Base-by-base conservation (phyloP, 1,140 invertebrate genomes). In the Protaetia brevitarsis region DNA sequence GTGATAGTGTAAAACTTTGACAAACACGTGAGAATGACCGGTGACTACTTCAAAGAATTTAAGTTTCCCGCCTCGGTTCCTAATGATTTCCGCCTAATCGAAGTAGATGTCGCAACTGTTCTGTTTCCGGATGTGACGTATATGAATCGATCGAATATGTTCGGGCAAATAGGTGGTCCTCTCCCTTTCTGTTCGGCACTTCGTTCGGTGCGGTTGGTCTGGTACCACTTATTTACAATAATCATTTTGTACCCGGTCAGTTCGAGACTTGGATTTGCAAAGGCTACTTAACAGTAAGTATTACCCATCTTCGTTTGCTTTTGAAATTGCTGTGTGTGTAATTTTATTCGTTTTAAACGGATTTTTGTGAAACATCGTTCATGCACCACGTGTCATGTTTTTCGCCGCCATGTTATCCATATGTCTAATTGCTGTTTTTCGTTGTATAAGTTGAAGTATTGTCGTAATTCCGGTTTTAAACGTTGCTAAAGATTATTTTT, bases 131-230 rank as follows among this genome's bases (percentile, higher is more conserved):
- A 61, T 61, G 31, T 61, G 59, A 61, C 59, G 59, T 34, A 34
- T 13, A 16, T 16, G 3, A 21, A 23, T 10, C 30, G 11, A 61
- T 21, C 28, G 59, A 36, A 61, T 61, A 61, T 36, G 27, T 34
- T 34, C 59, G 30, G 59, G 59, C 36, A 5, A 36, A n/a, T 26
- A 36, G 11, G 13, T 26, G n/a, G 26, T 27, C 16, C 2, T 76
- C 74, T 71, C 77, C 73, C 77, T 78, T 77, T 77, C 73, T 76
- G 69, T 73, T 72, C 73, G 67, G 70, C 66, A 74, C 72, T 74
- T 76, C 74, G 71, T 67, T 41, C 68, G 66, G 75, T 78, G 71
- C 67, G 73, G 75, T 76, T 74, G 75, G 63, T 66, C 28, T 29
- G 56, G 56, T 30, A 58, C 56, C 56, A 58, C 16, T 58, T 28